Evolutionary conservation across 2,113 vertebrate genomes (phyloP), one percentile per base, ranked within the genome.

Genomic region (Mixornis gularis): DNA sequence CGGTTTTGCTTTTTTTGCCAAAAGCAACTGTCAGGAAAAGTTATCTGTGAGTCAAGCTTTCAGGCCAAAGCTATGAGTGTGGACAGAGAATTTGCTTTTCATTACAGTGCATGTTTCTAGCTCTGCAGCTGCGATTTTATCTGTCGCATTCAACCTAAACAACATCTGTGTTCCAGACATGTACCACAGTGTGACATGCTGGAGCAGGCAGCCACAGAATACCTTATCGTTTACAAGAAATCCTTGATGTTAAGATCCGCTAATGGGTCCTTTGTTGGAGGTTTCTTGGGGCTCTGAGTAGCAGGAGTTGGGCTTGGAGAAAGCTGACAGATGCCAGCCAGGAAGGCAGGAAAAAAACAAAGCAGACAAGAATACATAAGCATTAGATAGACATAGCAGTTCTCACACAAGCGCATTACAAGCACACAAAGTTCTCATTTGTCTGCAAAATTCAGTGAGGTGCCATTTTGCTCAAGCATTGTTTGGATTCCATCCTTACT

Each of bases 201-300:
- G 3, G 17, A 85, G 94, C 84, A 96, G 85, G 89, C 95, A 97
- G 87, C 40, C 88, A 95, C 92, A 90, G 71, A 94, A 60, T 98
- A 98, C 98, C 98, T 98, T 98, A 90, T 95, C 30, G 59, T 97
- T 99, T 99, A 99, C 98, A 99, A 98, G 99, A 99, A 99, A 98
- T 99, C 99, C 98, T 99, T 99, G 98, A 99, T 99, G 98, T 99
- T 98, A 95, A 99, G 98, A 95, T 99, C 99, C 96, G 99, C 99
- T 98, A 99, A 98, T 79, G 99, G 99, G 97, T 99, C 99, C 98
- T 99, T 99, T 96, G 99, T 95, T 94, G 99, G 98, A 95, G 99
- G 99, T 97, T 99, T 99, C 97, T 99, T 99, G 96, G 98, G 98
- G 96, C 98, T 99, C 97, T 99, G 99, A 97, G 96, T 98, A 96